Evolutionary conservation across 2,888 invertebrate species (phyloP), one percentile per base, ranked within the genome.

Genomic region (Tuta absoluta): DNA sequence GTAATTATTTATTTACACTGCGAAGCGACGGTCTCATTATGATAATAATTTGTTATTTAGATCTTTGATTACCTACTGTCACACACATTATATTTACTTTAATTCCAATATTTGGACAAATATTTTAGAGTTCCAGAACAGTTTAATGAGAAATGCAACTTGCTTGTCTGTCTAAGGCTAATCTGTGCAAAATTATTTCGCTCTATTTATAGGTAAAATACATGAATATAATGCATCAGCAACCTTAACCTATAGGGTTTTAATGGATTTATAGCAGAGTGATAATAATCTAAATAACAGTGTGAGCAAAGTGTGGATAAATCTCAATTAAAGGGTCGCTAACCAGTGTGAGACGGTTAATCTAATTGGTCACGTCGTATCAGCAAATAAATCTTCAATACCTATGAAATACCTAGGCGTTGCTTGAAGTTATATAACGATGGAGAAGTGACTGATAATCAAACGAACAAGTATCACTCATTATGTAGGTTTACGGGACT

Each of bases 261-360:
- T 33, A 33, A 33, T 23, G 61, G 17, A 49, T 61, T 61, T 61
- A 61, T 61, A 28, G 49, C 45, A 41, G 49, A 7, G 24, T 61
- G 70, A 70, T 72, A 66, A 62, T 66, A 67, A 69, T 72, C 70
- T 65, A 57, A 63, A 70, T 71, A 68, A 53, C 14, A 53, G 21
- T 24, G 23, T 65, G 69, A 66, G 62, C 49, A 57, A 69, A 72
- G 68, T 59, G 67, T 63, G 64, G 71, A 78, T 80, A 79, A 79
- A 80, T 79, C 76, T 79, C 71, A 77, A 74, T 73, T 72, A 71
- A 69, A 66, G 67, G 66, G 63, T 62, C 69, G 59, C 65, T 62
- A 28, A 69, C 68, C 67, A 67, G 65, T 24, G 68, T 73, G 73
- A 10, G n/a, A 45, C 10, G 17, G 33, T 45, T 23, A 19, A 45